phyloP scores from a whole-genome alignment of 1,140 invertebrate species.

The Drosophila saltans region DNA sequence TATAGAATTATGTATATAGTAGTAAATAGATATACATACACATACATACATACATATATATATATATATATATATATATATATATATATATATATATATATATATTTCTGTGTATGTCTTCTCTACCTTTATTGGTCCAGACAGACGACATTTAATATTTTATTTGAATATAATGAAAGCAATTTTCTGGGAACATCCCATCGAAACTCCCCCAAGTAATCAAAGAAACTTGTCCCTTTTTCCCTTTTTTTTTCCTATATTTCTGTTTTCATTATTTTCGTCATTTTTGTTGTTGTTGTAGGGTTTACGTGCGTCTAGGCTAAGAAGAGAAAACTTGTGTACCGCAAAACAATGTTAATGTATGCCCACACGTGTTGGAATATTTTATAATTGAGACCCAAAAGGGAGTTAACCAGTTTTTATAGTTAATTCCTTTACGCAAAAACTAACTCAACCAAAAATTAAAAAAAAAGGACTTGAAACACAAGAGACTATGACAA shows the following conservation, averaged over 20 bases:
- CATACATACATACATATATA: not conserved
- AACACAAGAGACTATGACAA: not conserved
- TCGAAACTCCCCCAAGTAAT: conserved; percentile 30
- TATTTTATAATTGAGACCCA: conserved; percentile 14
- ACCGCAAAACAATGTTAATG: conserved; percentile 7
- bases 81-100: not conserved
- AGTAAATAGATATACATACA: not conserved
- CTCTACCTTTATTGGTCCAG: not conserved
- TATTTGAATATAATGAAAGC: conserved; percentile 9
- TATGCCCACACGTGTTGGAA: conserved; percentile 7
- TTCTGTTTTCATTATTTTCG: not conserved
- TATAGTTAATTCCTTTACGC: conserved; percentile 1
- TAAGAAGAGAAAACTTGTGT: not conserved
- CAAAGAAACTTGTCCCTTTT: conserved; percentile 24
- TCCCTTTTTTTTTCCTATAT: conserved; percentile 15
- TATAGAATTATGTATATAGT: not conserved
- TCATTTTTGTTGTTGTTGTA: not conserved
- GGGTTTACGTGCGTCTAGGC: conserved; percentile 5
- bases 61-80: not conserved
- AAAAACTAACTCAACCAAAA: not conserved
- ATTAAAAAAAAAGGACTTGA: not conserved
- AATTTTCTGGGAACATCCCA: conserved; percentile 1
- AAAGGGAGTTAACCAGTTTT: not conserved
- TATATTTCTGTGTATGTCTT: not conserved
- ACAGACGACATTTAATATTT: conserved; percentile 11